phyloP scores from a whole-genome alignment of 2,888 invertebrate species.

The Stenoptilia bipunctidactyla region DNA sequence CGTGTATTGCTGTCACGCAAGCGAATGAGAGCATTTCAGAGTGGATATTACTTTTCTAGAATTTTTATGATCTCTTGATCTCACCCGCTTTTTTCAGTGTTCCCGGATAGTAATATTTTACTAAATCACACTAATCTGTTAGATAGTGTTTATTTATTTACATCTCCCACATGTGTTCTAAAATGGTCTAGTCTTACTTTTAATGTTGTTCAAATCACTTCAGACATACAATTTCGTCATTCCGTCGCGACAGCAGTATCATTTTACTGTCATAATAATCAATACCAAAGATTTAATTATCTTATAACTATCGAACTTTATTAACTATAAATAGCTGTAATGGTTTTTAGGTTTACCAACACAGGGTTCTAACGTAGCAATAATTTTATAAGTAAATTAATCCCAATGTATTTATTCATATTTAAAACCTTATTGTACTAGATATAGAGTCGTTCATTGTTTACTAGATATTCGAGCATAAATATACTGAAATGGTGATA shows the following conservation, averaged over 20 bases:
- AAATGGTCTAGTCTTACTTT: too few relatives aligned
- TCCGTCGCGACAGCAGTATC: too few relatives aligned
- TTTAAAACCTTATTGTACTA: constrained; percentile 2
- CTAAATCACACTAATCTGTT: too few relatives aligned
- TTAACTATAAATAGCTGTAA: background rate
- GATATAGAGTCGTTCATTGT: constrained; percentile 9
- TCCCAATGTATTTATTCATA: constrained; percentile 14
- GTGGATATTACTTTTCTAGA: constrained; percentile 34
- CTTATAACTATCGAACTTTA: too few relatives aligned
- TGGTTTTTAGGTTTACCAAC: constrained; percentile 12
- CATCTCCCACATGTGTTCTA: too few relatives aligned
- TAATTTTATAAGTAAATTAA: background rate
- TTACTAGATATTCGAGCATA: constrained; percentile 13
- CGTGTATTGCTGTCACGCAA: constrained; percentile 54
- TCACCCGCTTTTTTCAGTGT: constrained; percentile 19
- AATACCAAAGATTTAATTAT: too few relatives aligned
- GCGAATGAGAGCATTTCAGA: constrained; percentile 39
- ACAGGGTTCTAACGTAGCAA: constrained; percentile 22
- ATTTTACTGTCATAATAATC: too few relatives aligned
- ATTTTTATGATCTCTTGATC: constrained; percentile 52
- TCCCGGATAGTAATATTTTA: too few relatives aligned
- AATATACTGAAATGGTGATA: constrained; percentile 48
- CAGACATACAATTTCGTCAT: too few relatives aligned
- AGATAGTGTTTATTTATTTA: too few relatives aligned
- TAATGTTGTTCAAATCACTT: too few relatives aligned